phyloP scores from a whole-genome alignment of 2,113 vertebrate species.

The Geococcyx californianus region DNA sequence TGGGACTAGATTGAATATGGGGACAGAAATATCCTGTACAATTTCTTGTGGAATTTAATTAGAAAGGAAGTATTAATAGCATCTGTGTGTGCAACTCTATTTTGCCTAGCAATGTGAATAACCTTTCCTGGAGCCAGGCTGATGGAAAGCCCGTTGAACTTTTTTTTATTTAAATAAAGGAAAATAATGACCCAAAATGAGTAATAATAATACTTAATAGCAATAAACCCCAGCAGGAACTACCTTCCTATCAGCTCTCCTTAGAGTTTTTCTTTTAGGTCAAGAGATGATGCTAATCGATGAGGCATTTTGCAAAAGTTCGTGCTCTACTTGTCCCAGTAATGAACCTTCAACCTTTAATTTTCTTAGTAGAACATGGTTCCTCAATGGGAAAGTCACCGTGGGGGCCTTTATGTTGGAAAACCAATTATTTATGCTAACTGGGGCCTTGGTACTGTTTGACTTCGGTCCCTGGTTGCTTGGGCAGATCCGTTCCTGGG shows the following conservation, averaged over 20 bases:
- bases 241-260: neutral
- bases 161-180: neutral
- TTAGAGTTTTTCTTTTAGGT: conserved; percentile 47
- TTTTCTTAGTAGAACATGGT: conserved; percentile 10
- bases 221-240: conserved; percentile 11
- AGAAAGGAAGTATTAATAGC: conserved; percentile 69
- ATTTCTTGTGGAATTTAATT: conserved; percentile 73
- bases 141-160: conserved; percentile 6
- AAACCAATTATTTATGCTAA: conserved; percentile 56
- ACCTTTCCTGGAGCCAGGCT: neutral
- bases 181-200: conserved; percentile 26
- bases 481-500: neutral
- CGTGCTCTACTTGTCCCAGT: conserved; percentile 47
- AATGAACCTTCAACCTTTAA: conserved; percentile 61
- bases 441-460: neutral
- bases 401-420: neutral
- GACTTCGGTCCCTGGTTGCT: neutral
- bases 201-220: conserved; percentile 16
- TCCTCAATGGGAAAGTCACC: neutral
- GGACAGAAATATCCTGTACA: conserved; percentile 61
- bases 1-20: conserved; percentile 62
- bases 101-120: conserved; percentile 19
- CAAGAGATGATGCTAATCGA: conserved; percentile 43
- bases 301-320: conserved; percentile 56
- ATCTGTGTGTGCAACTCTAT: conserved; percentile 32